Percentiles rank a stretch among this genome's conserved stretches.
Conservation (phyloP, 1,140 invertebrate species). For the Leptinotarsa undecemlineata region DNA sequence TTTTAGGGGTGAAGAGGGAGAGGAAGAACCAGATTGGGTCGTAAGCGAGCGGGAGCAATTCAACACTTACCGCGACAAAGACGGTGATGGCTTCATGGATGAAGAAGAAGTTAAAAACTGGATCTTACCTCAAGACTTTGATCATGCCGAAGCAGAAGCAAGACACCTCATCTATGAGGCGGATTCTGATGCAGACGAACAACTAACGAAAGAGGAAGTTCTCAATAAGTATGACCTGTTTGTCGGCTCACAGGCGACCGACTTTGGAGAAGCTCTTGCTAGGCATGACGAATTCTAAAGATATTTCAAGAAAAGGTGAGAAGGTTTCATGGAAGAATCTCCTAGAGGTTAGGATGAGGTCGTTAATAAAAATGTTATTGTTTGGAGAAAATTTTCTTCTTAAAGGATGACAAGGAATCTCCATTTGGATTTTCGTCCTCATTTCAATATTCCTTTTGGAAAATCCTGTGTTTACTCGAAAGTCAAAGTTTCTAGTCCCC, state of each 20-base stretch:
- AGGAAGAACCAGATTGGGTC: slow-evolving; percentile 95
- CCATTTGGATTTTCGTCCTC: not conserved
- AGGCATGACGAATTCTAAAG: slow-evolving; percentile 91
- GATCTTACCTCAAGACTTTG: slow-evolving; percentile 95
- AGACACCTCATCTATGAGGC: slow-evolving; percentile 94
- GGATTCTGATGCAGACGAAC: slow-evolving; percentile 87
- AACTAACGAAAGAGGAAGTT: slow-evolving; percentile 90
- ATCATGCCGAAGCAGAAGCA: slow-evolving; percentile 94
- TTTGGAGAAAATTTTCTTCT: not conserved
- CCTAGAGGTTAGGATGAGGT: not conserved
- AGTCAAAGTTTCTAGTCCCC: not conserved
- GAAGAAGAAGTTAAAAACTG: slow-evolving; percentile 86
- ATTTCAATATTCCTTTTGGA: not conserved
- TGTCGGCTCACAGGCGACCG: slow-evolving; percentile 97
- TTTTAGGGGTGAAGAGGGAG: slow-evolving; percentile 63
- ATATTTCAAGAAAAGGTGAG: not conserved
- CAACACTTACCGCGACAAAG: slow-evolving; percentile 65
- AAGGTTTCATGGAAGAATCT: not conserved
- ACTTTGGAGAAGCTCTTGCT: slow-evolving; percentile 94
- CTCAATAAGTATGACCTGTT: slow-evolving; percentile 96
- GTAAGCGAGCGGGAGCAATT: slow-evolving; percentile 93
- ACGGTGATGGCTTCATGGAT: slow-evolving; percentile 85
- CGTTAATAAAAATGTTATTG: not conserved
- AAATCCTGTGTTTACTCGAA: not conserved
- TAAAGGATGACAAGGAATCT: not conserved